Conservation (phyloP, 1,140 invertebrate genomes). For the Heliothis subflexa region DNA sequence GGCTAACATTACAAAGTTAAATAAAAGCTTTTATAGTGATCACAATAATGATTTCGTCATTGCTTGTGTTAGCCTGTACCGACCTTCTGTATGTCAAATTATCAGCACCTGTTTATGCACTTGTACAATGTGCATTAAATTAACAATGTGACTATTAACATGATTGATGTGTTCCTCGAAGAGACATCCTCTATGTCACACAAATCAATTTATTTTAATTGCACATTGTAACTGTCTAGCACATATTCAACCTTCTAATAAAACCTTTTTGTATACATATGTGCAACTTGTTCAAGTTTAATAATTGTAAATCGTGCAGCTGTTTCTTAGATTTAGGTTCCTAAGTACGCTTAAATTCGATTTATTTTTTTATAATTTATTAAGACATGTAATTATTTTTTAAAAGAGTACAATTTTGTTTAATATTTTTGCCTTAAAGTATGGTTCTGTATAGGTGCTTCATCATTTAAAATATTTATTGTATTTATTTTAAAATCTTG, state of each 20-base stretch:
- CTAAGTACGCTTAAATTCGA: slow-evolving; percentile 37
- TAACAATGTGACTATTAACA: slow-evolving; percentile 17
- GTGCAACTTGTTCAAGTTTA: not conserved
- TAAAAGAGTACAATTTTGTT: slow-evolving; percentile 11
- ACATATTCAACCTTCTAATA: not conserved
- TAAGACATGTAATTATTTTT: slow-evolving; percentile 12
- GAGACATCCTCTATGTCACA: not conserved
- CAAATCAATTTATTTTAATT: slow-evolving; percentile 31
- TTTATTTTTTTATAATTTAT: slow-evolving; percentile 21
- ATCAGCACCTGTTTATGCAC: not conserved
- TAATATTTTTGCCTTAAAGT: not conserved
- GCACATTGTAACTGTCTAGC: slow-evolving; percentile 16
- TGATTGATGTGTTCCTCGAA: slow-evolving; percentile 9
- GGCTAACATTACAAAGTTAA: too few species aligned
- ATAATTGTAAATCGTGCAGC: slow-evolving; percentile 15
- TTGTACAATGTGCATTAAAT: slow-evolving; percentile 4
- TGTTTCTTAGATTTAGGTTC: slow-evolving; percentile 22
- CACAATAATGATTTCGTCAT: not conserved
- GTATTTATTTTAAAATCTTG: too few species aligned
- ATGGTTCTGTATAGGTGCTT: slow-evolving; percentile 9
- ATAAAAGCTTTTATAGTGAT: too few species aligned
- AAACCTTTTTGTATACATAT: not conserved
- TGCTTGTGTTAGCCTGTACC: not conserved
- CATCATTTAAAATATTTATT: slow-evolving; percentile 23
- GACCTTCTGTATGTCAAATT: not conserved